Percentiles rank a stretch among this genome's conserved stretches.
These are phyloP conservation scores for Hexactinellida sp. DNA, from an alignment of 37 sponge, comb jelly and placozoan genomes.

Conservation along the genomic window DNA sequence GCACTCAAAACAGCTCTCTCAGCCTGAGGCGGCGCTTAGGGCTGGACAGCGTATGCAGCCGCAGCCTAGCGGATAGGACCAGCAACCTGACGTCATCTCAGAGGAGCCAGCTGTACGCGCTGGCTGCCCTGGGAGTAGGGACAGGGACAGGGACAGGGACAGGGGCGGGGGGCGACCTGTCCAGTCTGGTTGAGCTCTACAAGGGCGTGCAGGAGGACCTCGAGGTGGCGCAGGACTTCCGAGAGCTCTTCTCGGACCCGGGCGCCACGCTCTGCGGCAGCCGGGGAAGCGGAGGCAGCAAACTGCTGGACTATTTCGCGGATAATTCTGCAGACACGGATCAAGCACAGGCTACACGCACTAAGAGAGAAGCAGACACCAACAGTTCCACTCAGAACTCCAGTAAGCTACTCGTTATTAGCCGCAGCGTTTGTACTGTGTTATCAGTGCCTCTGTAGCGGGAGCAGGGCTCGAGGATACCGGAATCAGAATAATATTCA, in stretches of 20 bases:
- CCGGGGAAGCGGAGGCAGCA: background rate
- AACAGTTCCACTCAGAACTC: background rate
- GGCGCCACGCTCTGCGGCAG: background rate
- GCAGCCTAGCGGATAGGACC: too few relatives aligned
- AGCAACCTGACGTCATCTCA: background rate
- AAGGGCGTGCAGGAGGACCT: background rate
- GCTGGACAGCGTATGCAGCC: too few relatives aligned
- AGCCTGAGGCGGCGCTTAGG: too few relatives aligned
- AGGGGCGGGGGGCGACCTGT: background rate
- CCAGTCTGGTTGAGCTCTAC: background rate
- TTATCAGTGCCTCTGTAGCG: too few relatives aligned
- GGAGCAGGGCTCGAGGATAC: background rate
- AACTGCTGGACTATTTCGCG: too few relatives aligned
- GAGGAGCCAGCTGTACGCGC: background rate
- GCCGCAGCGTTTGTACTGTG: background rate
- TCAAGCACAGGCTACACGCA: too few relatives aligned
- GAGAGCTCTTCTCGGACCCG: background rate
- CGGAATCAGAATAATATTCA: background rate
- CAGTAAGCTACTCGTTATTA: background rate
- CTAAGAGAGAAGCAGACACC: too few relatives aligned
- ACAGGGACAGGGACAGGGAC: too few relatives aligned
- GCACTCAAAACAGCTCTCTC: too few relatives aligned
- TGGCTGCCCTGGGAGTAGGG: background rate
- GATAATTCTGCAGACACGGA: too few relatives aligned
- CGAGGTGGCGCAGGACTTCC: background rate